Evolutionary conservation across 2,113 vertebrate genomes (phyloP).

Genomic region (Rhinoptilus africanus): DNA sequence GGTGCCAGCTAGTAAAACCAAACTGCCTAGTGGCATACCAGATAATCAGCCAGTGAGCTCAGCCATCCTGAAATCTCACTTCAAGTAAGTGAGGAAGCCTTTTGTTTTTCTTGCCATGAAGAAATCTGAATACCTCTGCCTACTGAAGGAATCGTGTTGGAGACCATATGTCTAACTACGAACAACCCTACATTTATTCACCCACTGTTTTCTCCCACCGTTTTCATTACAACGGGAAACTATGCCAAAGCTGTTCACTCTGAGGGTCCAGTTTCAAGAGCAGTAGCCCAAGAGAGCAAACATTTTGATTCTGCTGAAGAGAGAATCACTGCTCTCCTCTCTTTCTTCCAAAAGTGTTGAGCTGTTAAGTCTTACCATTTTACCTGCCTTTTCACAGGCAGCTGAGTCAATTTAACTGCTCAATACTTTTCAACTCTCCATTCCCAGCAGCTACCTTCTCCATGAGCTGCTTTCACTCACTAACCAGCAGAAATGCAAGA

Average conservation of each 20-base stretch:
- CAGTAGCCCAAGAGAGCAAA: background rate
- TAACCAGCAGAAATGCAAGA: background rate
- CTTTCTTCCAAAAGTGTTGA: background rate
- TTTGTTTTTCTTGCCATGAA: background rate
- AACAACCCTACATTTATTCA: conserved; percentile 12
- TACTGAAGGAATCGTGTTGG: conserved; percentile 7
- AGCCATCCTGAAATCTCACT: background rate
- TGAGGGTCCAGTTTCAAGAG: background rate
- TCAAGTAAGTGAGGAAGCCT: background rate
- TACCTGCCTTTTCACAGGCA: background rate
- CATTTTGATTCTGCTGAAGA: background rate
- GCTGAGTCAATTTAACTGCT: background rate
- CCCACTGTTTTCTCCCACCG: conserved; percentile 44
- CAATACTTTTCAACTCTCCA: background rate
- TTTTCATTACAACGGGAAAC: conserved; percentile 34
- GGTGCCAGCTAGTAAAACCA: background rate
- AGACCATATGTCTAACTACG: conserved; percentile 2
- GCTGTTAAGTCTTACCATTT: background rate
- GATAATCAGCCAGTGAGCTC: background rate
- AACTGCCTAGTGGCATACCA: background rate
- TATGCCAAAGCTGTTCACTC: background rate
- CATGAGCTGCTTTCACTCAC: background rate
- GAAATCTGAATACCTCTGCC: conserved; percentile 5
- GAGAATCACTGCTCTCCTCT: background rate
- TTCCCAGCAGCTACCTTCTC: background rate